These are phyloP conservation scores for Pterocles burchelli DNA, from an alignment of 2,113 vertebrate genomes.

Conservation along the genomic window DNA sequence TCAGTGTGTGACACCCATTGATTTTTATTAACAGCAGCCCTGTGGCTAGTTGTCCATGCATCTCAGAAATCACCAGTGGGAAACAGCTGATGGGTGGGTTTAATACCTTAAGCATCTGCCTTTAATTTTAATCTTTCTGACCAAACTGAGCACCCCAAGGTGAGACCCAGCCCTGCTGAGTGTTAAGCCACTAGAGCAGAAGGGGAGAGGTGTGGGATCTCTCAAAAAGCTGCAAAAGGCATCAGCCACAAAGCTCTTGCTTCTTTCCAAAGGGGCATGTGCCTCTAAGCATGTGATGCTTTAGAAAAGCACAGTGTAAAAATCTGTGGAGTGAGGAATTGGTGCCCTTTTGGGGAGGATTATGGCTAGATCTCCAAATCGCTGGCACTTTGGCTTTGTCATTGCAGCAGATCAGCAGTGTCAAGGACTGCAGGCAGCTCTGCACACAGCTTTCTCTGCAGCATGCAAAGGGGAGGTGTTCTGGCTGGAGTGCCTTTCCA, in stretches of 20 bases:
- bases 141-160: background rate
- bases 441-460: background rate
- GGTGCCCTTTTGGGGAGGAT: background rate
- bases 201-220: background rate
- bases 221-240: background rate
- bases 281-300: background rate
- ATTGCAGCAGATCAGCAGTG: background rate
- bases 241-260: background rate
- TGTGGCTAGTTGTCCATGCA: background rate
- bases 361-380: background rate
- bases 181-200: background rate
- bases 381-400: background rate
- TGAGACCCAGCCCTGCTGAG: background rate
- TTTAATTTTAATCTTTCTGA: background rate
- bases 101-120: background rate
- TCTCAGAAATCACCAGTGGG: background rate
- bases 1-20: background rate
- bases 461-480: background rate
- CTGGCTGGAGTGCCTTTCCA: background rate
- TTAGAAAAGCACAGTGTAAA: background rate
- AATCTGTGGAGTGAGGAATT: background rate
- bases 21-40: background rate
- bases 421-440: background rate
- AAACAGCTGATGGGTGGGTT: background rate
- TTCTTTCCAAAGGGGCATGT: background rate